These are phyloP conservation scores for Megaceryle torquata DNA, from an alignment of 2,113 vertebrate species.

Conservation along the genomic window DNA sequence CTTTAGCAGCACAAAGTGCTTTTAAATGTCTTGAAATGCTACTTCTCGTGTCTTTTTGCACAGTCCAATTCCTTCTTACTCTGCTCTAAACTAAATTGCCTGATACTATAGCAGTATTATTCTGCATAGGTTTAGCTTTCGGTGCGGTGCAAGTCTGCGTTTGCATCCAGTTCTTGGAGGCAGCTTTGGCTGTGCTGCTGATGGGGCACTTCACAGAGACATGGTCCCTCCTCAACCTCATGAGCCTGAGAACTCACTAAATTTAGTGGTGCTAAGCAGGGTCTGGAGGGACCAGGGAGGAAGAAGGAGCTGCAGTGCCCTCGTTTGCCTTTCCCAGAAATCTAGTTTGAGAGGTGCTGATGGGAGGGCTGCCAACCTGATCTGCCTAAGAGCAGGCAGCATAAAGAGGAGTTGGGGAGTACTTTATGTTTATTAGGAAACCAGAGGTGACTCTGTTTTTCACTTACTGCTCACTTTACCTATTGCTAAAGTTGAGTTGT, in stretches of 20 bases:
- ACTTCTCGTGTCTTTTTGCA: background rate
- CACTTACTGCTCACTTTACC: background rate
- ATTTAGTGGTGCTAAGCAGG: background rate
- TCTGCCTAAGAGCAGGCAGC: background rate
- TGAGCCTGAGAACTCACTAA: fast-evolving
- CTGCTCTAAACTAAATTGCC: background rate
- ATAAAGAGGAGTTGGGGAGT: background rate
- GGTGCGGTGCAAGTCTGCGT: fast-evolving
- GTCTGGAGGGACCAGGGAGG: fast-evolving
- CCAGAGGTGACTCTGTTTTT: background rate
- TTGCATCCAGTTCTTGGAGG: background rate
- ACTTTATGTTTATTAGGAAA: background rate
- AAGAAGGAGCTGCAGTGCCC: background rate
- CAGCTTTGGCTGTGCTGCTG: background rate
- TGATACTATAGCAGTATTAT: background rate
- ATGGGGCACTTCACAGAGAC: background rate
- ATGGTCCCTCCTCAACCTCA: fast-evolving
- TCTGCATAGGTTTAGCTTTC: fast-evolving
- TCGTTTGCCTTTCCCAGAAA: background rate
- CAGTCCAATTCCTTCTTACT: background rate
- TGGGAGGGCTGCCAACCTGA: background rate
- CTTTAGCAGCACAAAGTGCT: background rate
- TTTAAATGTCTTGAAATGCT: background rate
- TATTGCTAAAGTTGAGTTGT: background rate
- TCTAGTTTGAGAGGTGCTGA: background rate